These are phyloP conservation scores for Psittacula derbiana DNA, from an alignment of 2,797 vertebrate genomes.

Conservation along the genomic window DNA sequence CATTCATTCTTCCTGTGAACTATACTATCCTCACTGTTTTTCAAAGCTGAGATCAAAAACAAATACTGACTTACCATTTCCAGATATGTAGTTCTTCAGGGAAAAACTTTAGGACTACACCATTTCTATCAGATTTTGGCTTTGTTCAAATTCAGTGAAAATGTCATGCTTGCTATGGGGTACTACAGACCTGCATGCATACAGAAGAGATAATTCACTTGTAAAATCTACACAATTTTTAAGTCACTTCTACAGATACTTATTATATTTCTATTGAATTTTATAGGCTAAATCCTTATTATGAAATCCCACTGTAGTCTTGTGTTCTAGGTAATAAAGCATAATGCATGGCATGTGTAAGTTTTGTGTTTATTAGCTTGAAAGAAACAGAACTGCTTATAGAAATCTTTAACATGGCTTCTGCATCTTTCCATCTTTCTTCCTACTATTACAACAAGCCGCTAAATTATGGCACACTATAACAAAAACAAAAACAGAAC, in stretches of 20 bases:
- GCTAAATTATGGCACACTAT: background rate
- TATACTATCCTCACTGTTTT: background rate
- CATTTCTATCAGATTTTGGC: background rate
- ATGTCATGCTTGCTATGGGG: background rate
- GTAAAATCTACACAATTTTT: background rate
- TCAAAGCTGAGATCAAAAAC: background rate
- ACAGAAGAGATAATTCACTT: background rate
- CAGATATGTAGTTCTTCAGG: background rate
- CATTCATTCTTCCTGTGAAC: background rate
- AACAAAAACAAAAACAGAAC: background rate
- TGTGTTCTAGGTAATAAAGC: background rate
- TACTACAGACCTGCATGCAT: background rate
- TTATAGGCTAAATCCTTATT: background rate
- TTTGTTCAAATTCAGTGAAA: background rate
- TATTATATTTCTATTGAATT: background rate
- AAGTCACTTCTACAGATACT: background rate
- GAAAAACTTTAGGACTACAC: background rate
- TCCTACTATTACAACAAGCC: background rate
- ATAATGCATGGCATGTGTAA: background rate
- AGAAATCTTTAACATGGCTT: background rate
- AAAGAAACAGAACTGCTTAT: background rate
- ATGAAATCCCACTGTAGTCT: background rate
- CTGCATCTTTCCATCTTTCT: background rate
- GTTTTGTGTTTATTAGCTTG: background rate
- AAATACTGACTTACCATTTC: background rate